phyloP scores from a whole-genome alignment of 2,888 invertebrate genomes.

The Vanessa cardui region DNA sequence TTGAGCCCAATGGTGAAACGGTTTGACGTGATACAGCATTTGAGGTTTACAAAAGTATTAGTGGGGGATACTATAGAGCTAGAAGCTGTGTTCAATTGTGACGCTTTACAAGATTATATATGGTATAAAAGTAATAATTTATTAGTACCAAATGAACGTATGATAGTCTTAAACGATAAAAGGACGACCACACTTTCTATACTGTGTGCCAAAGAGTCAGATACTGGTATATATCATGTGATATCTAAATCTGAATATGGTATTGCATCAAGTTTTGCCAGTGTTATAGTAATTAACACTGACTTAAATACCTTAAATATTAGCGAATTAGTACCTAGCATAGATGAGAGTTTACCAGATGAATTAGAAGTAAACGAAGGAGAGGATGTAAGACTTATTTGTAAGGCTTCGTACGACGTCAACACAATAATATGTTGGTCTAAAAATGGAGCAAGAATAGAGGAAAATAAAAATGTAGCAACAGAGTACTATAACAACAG shows the following conservation, averaged over 20 bases:
- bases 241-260: conserved; percentile 44
- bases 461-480: conserved; percentile 22
- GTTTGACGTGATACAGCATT: conserved; percentile 36
- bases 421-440: conserved; percentile 43
- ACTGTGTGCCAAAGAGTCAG: conserved; percentile 40
- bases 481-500: conserved; percentile 44
- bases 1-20: conserved; percentile 20
- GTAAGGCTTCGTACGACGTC: conserved; percentile 41
- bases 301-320: conserved; percentile 26
- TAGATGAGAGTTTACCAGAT: conserved; percentile 46
- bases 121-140: conserved; percentile 49
- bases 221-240: conserved; percentile 49
- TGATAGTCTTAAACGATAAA: conserved; percentile 34
- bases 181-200: conserved; percentile 41
- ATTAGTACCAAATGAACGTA: conserved; percentile 39
- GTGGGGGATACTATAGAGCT: conserved; percentile 43
- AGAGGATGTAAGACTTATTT: conserved; percentile 45
- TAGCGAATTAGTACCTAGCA: conserved; percentile 35
- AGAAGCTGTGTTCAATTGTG: conserved; percentile 38
- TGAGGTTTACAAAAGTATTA: conserved; percentile 40
- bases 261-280: conserved; percentile 46
- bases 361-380: conserved; percentile 43
- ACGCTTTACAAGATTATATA: conserved; percentile 28
- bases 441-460: conserved; percentile 39
- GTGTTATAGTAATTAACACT: conserved; percentile 44